Evolutionary conservation across 1,140 invertebrate species (phyloP).

Genomic region (Hylyphantes graminicola): DNA sequence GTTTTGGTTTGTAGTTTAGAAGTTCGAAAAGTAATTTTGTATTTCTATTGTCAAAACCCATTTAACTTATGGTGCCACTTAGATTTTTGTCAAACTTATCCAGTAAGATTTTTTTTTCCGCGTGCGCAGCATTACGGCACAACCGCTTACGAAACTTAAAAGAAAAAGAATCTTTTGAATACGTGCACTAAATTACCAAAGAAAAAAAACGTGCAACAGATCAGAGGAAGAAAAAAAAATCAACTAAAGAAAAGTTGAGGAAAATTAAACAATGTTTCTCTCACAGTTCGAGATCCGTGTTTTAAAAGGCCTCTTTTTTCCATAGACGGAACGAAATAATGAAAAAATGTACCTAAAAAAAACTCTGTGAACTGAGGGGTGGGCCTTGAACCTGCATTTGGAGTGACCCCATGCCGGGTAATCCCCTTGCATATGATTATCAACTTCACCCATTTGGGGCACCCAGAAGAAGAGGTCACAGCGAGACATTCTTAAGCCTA

Average conservation of each 20-base stretch:
- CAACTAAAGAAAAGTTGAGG: not conserved
- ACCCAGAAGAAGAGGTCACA: not conserved
- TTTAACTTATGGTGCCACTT: too few relatives aligned
- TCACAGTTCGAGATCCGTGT: slow-evolving; percentile 49
- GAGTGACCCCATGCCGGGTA: not conserved
- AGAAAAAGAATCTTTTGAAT: too few relatives aligned
- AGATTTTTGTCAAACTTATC: too few relatives aligned
- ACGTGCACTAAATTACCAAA: too few relatives aligned
- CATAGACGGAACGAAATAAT: slow-evolving; percentile 10
- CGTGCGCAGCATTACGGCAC: too few relatives aligned
- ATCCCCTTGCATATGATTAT: slow-evolving; percentile 53
- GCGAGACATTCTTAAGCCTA: not conserved
- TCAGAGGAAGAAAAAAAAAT: not conserved
- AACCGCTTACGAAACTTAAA: too few relatives aligned
- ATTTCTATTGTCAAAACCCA: too few relatives aligned
- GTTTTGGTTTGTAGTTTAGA: too few relatives aligned
- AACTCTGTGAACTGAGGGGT: not conserved
- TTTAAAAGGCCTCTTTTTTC: slow-evolving; percentile 21
- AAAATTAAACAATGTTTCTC: slow-evolving; percentile 52
- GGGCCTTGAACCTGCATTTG: slow-evolving; percentile 9
- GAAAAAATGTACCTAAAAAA: slow-evolving; percentile 3
- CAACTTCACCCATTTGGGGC: slow-evolving; percentile 36
- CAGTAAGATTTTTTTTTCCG: too few relatives aligned
- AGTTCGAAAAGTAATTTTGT: too few relatives aligned
- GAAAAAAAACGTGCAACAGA: not conserved